These are phyloP conservation scores for Aphrocallistes beatrix DNA, from an alignment of 37 sponge, comb jelly and placozoan genomes.

Conservation along the genomic window DNA sequence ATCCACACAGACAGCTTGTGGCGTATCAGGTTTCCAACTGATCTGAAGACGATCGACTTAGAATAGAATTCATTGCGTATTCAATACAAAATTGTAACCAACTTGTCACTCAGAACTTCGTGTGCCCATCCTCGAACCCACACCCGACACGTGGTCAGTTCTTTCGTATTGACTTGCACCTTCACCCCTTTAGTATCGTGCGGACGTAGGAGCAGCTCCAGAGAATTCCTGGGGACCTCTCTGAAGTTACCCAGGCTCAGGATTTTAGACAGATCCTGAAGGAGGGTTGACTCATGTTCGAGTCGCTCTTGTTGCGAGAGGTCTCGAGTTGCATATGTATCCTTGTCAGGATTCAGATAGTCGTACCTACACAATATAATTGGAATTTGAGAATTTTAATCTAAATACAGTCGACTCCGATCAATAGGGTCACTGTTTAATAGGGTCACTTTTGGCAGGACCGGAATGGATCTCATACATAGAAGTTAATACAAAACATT, in stretches of 20 bases:
- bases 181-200: constrained; percentile 45
- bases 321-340: constrained; percentile 39
- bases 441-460: too few species aligned
- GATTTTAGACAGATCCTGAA: constrained; percentile 42
- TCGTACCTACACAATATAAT: constrained; percentile 56
- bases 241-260: constrained; percentile 61
- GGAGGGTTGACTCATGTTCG: constrained; percentile 60
- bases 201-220: constrained; percentile 31
- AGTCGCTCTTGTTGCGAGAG: constrained; percentile 48
- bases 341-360: constrained; percentile 80
- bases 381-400: too few species aligned
- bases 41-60: not conserved
- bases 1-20: not conserved
- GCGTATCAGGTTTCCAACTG: not conserved
- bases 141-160: constrained; percentile 41
- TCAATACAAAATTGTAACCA: not conserved
- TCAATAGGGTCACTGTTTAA: too few species aligned
- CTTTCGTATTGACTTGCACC: constrained; percentile 40
- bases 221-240: constrained; percentile 32
- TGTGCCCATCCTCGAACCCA: constrained; percentile 51
- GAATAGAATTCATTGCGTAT: not conserved
- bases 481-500: too few species aligned
- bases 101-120: not conserved
- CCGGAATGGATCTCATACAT: too few species aligned
- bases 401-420: too few species aligned